These are phyloP conservation scores for Ischnura elegans DNA, from an alignment of 2,888 invertebrate species.

Conservation along the genomic window DNA sequence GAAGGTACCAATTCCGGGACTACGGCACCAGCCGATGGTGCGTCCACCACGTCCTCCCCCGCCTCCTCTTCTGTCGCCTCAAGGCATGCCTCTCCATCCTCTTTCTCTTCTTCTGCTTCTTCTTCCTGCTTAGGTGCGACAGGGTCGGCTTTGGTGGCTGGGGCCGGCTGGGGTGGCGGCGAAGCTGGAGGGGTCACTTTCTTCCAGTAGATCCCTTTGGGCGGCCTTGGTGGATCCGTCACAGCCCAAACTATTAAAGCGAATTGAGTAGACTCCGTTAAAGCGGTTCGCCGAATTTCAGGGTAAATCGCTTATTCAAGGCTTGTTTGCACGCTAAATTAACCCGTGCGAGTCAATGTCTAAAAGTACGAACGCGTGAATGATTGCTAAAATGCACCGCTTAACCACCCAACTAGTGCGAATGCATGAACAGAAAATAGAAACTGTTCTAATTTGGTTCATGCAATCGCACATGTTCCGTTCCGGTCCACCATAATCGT, in stretches of 20 bases:
- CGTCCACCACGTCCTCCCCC: background rate
- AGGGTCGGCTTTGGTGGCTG: no score
- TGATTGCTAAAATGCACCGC: no score
- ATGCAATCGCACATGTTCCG: no score
- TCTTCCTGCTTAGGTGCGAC: background rate
- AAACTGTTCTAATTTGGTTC: no score
- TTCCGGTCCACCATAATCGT: no score
- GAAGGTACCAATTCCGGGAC: slow-evolving; percentile 37
- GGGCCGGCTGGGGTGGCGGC: background rate
- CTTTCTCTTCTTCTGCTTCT: background rate
- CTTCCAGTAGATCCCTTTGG: slow-evolving; percentile 32
- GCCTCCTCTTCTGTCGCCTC: background rate
- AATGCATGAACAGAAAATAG: no score
- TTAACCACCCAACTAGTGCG: no score
- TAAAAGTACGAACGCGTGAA: no score
- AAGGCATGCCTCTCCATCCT: background rate
- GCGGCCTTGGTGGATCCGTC: slow-evolving; percentile 24
- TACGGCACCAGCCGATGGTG: background rate
- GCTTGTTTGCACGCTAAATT: no score
- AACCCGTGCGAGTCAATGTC: no score
- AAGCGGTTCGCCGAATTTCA: no score
- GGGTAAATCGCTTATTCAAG: no score
- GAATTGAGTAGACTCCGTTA: background rate
- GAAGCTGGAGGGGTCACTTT: slow-evolving; percentile 34
- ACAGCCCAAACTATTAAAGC: slow-evolving; percentile 36